Evolutionary conservation across 2,888 invertebrate genomes (phyloP), one percentile per base, ranked within the genome.

Genomic region (Drosophila nr. perissopoda): DNA sequence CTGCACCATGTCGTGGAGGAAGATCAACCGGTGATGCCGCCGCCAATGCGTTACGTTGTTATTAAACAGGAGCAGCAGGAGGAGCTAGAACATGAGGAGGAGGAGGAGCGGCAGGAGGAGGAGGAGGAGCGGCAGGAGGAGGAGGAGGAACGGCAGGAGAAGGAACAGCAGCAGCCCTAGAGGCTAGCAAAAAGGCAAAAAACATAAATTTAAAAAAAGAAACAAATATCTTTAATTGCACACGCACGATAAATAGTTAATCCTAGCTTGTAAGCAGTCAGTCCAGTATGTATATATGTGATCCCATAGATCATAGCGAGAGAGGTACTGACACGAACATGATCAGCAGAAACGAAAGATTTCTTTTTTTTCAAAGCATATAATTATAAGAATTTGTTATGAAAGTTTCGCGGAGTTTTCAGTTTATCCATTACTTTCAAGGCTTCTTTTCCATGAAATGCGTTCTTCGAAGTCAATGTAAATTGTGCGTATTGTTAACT

Each of bases 41-140:
- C 71, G 52, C 73, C 85, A 67, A 60, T 70, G 59, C 82, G 69
- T 77, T 82, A 74, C 76, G 87, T 90, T 80, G 87, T 86, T 65
- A 73, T 88, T 10, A 84, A 82, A 8, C 67, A 71, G 59, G 81
- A 81, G 52, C 13, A 49, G 27, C 3, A 40, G 0, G 58, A 58
- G n/a, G 49, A 68, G 11, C n/a, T 40, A 2, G 45, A 52, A 10
- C 45, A 48, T 21, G 27, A 53, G 29, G 45, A 33, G n/a, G 18
- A 49, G 2, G 27, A 67, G 29, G 27, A 52, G 11, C n/a, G n/a
- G 11, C 5, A 52, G 11, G 16, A 76, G n/a, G 2, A 5, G 31
- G 31, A 31, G 31, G 31, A 2, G 29, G 29, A 54, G 25, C 48
- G 52, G 36, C 11, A 51, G n/a, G 10, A 34, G 27, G 51, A 67